A percentile compares a stretch with the other conserved stretches of the same genome.
Evolutionary conservation across 2,113 vertebrate species (phyloP).

Genomic region (Monopterus albus): DNA sequence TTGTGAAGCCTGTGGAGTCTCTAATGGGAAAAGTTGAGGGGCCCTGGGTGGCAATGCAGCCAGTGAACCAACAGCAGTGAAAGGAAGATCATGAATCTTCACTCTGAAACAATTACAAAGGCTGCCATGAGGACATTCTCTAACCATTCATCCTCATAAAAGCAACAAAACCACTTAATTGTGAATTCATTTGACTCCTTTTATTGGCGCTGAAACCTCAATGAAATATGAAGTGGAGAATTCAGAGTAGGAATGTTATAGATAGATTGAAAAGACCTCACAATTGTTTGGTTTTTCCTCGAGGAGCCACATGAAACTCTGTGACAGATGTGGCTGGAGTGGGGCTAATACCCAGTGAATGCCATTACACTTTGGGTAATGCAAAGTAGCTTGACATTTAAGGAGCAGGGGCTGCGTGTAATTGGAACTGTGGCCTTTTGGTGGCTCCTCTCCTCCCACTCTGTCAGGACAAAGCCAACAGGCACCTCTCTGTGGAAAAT

Average conservation of each 20-base stretch:
- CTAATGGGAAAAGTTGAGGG: conserved; percentile 59
- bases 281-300: conserved; percentile 44
- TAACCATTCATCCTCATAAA: conserved; percentile 45
- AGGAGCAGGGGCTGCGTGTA: conserved; percentile 70
- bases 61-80: conserved; percentile 33
- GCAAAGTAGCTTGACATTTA: conserved; percentile 83
- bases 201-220: conserved; percentile 11
- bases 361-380: conserved; percentile 75
- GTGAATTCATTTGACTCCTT: conserved; percentile 53
- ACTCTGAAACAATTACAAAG: conserved; percentile 64
- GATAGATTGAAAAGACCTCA: not conserved
- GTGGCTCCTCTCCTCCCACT: conserved; percentile 61
- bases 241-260: conserved; percentile 16
- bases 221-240: conserved; percentile 27
- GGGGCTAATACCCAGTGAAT: conserved; percentile 75
- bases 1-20: conserved; percentile 62
- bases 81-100: conserved; percentile 58
- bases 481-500: conserved; percentile 50
- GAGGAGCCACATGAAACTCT: conserved; percentile 47
- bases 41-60: conserved; percentile 49
- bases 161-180: conserved; percentile 23
- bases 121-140: conserved; percentile 45
- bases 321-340: conserved; percentile 68
- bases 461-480: conserved; percentile 65
- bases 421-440: conserved; percentile 79